Evolutionary conservation across 2,888 invertebrate genomes (phyloP), one percentile per base, ranked within the genome.

Genomic region (Ophion ellenae): DNA sequence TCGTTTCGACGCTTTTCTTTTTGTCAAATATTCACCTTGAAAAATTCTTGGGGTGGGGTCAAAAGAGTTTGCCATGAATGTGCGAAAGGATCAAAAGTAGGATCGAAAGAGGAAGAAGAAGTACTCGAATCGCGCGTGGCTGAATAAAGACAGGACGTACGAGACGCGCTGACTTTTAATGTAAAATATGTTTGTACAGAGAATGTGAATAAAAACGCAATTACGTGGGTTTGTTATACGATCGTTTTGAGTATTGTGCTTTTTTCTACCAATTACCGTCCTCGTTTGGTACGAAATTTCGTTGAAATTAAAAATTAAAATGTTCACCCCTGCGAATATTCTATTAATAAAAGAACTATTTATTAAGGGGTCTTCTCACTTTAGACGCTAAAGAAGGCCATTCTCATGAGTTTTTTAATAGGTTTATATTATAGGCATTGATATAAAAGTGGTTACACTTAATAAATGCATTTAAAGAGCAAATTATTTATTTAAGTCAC

Each of bases 121-220:
- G 40, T 77, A 82, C 69, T 69, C 82, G 86, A 86, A 81, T 86
- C 83, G 81, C 70, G 81, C 79, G 84, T 81, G 77, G 84, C 69
- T 83, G 73, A 86, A 84, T 20, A 63, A 67, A 83, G 79, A 61
- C 82, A 79, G 73, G 67, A 81, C 75, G 80, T 78, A 81, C 61
- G 76, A 77, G 76, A 84, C 81, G 75, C 79, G 75, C 78, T 79
- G 84, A 84, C 77, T 84, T 89, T 91, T 92, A 90, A 91, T 93
- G 93, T 94, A 94, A 93, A 93, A 94, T 94, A 93, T 91, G 91
- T 93, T 94, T 94, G 94, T 94, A 94, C 93, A 94, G 93, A 91
- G 91, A 86, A 78, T 93, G 92, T 93, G 93, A 93, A 93, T 93
- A 92, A 93, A 93, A 91, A 90, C 77, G 53, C 81, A 81, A 81